Evolutionary conservation across 1,140 invertebrate species (phyloP).

Genomic region (Bombus fervidus): DNA sequence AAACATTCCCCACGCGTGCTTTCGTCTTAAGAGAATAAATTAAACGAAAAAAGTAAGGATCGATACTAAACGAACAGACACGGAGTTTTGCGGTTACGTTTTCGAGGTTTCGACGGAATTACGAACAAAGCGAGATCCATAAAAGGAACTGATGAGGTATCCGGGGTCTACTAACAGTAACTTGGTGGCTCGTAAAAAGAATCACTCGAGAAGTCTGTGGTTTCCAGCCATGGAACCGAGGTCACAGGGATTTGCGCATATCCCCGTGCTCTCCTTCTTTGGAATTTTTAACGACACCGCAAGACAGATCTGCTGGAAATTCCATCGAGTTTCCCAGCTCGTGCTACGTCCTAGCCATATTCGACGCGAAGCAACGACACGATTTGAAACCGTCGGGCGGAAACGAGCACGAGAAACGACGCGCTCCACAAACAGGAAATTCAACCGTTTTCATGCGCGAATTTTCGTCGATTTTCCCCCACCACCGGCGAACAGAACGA

Average conservation of each 20-base stretch:
- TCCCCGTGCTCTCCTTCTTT: background rate
- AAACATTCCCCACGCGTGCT: no score
- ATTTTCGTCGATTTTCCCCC: background rate
- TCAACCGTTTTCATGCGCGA: background rate
- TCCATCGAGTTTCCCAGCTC: background rate
- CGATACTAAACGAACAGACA: background rate
- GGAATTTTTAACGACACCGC: slow-evolving; percentile 15
- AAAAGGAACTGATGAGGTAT: slow-evolving; percentile 31
- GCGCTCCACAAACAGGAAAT: background rate
- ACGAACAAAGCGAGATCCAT: slow-evolving; percentile 36
- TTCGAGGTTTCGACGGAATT: slow-evolving; percentile 46
- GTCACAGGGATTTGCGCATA: background rate
- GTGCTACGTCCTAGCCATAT: background rate
- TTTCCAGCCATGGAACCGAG: slow-evolving; percentile 19
- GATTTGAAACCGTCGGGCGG: no score
- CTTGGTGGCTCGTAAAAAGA: slow-evolving; percentile 51
- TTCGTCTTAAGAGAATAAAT: background rate
- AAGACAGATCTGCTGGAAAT: background rate
- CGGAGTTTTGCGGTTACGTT: slow-evolving; percentile 2
- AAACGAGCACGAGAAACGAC: background rate
- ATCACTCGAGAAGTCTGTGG: slow-evolving; percentile 36
- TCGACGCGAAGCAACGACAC: background rate
- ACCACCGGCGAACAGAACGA: background rate
- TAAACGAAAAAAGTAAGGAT: background rate
- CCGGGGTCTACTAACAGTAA: slow-evolving; percentile 41